phyloP scores from a whole-genome alignment of 2,113 vertebrate species.

The Eulemur rufifrons region DNA sequence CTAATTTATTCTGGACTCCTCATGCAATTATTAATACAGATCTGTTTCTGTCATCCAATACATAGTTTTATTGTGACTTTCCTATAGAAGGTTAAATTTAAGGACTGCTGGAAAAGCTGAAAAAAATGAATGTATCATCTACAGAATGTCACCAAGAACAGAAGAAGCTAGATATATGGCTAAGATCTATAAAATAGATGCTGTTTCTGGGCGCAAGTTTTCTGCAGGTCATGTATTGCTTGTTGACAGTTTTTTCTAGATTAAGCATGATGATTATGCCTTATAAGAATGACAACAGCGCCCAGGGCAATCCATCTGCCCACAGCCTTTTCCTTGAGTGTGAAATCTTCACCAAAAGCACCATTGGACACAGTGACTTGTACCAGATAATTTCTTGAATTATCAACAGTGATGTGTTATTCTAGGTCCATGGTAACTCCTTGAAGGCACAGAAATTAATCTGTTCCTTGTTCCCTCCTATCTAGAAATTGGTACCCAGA shows the following conservation, averaged over 20 bases:
- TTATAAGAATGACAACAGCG: conserved; percentile 32
- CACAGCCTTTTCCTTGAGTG: background rate
- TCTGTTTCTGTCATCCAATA: conserved; percentile 64
- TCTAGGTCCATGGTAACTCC: background rate
- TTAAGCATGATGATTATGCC: conserved; percentile 42
- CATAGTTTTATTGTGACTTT: conserved; percentile 61
- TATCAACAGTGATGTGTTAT: background rate
- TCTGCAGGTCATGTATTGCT: conserved; percentile 32
- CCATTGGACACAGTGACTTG: background rate
- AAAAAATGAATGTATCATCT: conserved; percentile 45
- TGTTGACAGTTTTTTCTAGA: conserved; percentile 56
- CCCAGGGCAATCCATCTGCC: background rate
- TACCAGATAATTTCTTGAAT: conserved; percentile 16
- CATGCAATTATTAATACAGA: conserved; percentile 58
- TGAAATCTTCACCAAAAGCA: background rate
- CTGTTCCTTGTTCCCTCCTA: background rate
- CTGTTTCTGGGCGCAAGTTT: conserved; percentile 45
- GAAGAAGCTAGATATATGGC: conserved; percentile 56
- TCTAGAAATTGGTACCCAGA: conserved; percentile 12
- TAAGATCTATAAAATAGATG: conserved; percentile 56
- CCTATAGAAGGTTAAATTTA: conserved; percentile 65
- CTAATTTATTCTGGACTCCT: conserved; percentile 64
- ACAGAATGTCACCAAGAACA: conserved; percentile 57
- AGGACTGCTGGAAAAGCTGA: conserved; percentile 51
- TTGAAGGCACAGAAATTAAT: conserved; percentile 27